phyloP scores from a whole-genome alignment of 2,113 vertebrate genomes.

The Spizaetus ornatus region DNA sequence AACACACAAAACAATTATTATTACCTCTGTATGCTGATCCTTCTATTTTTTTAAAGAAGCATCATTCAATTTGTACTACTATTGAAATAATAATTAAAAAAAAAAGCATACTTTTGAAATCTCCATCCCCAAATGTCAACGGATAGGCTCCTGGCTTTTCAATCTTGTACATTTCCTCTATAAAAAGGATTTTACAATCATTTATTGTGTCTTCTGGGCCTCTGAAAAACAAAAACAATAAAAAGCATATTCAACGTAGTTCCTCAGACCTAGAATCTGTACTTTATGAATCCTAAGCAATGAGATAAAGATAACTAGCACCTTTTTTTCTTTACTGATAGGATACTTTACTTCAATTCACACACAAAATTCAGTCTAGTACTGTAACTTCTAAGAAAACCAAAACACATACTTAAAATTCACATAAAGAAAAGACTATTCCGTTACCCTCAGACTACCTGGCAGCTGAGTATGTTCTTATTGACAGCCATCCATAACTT shows the following conservation, averaged over 20 bases:
- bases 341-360: not conserved
- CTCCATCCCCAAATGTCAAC: constrained; percentile 88
- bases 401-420: not conserved
- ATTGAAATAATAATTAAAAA: not conserved
- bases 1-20: not conserved
- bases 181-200: constrained; percentile 90
- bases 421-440: not conserved
- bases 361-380: not conserved
- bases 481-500: not conserved
- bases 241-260: constrained; percentile 3
- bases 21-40: not conserved
- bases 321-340: not conserved
- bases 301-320: not conserved
- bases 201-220: constrained; percentile 87
- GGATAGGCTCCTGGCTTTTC: constrained; percentile 90
- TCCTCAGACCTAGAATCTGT: not conserved
- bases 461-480: not conserved
- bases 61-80: not conserved
- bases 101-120: constrained; percentile 88
- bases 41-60: not conserved
- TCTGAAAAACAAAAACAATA: constrained; percentile 74
- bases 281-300: not conserved
- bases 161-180: constrained; percentile 95
- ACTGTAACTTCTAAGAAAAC: not conserved
- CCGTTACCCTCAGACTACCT: not conserved